Percentiles rank a stretch among this genome's conserved stretches.
These are phyloP conservation scores for Rhizomys pruinosus DNA, from an alignment of 2,113 vertebrate species.

Conservation along the genomic window DNA sequence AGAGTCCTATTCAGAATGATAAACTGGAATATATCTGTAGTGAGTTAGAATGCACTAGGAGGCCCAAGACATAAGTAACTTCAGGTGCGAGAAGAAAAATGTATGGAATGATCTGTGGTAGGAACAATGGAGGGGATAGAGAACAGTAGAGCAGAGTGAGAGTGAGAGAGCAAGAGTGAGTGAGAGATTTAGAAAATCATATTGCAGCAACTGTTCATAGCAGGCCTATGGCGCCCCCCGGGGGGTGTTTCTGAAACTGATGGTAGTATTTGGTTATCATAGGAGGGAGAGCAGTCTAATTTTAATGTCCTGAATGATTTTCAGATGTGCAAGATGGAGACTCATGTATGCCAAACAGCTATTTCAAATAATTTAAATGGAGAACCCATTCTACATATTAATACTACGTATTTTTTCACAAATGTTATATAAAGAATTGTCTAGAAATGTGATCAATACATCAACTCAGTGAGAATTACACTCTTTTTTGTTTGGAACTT, in stretches of 20 bases:
- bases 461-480: constrained; percentile 9
- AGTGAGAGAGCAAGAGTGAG: too few relatives aligned
- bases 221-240: constrained; percentile 38
- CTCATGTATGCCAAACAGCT: neutral
- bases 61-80: neutral
- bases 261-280: neutral
- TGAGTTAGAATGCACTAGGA: neutral
- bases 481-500: neutral
- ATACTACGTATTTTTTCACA: neutral
- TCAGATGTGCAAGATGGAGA: neutral
- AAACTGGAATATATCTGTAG: neutral
- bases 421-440: neutral
- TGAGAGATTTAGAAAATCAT: neutral
- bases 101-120: neutral
- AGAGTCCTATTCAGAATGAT: constrained; percentile 1
- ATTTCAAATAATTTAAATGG: constrained; percentile 5
- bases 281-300: neutral
- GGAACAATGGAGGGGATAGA: neutral
- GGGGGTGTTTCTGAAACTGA: constrained; percentile 11
- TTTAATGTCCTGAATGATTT: constrained; percentile 1
- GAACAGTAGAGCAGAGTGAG: too few relatives aligned
- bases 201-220: neutral
- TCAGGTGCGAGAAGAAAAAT: neutral
- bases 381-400: neutral
- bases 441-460: neutral